Evolutionary conservation across 2,113 vertebrate species (phyloP).

Genomic region (Bufo gargarizans): DNA sequence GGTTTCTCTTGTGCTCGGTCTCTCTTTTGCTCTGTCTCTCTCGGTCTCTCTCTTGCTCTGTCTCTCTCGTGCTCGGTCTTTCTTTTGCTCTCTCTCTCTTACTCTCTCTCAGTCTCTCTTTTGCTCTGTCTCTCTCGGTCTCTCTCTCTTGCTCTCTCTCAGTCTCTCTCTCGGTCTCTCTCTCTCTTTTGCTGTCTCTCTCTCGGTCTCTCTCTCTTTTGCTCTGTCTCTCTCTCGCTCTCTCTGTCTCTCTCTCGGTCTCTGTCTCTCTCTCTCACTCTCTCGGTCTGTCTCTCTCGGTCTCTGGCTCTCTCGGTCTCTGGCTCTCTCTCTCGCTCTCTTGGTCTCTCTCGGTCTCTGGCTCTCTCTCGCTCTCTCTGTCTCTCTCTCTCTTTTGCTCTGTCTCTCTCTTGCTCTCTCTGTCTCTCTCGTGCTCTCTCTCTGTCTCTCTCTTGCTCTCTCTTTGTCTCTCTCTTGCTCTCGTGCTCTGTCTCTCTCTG

Average conservation of each 20-base stretch:
- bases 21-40: background rate
- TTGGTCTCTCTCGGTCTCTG: background rate
- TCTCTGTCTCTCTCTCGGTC: too few relatives aligned
- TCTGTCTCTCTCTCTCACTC: too few relatives aligned
- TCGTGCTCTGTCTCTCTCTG: background rate
- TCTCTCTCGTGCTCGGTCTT: background rate
- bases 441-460: background rate
- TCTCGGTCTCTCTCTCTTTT: too few relatives aligned
- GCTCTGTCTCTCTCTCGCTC: too few relatives aligned
- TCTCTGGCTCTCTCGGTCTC: too few relatives aligned
- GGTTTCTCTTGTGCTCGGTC: background rate
- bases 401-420: background rate
- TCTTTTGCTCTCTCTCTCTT: background rate
- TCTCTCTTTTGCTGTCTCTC: too few relatives aligned
- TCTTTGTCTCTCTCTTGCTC: background rate
- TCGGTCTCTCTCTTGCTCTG: background rate
- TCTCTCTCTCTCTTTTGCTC: background rate
- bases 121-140: too few relatives aligned
- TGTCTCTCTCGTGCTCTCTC: background rate
- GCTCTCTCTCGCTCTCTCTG: background rate
- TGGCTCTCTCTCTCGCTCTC: accelerated
- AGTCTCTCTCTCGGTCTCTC: too few relatives aligned
- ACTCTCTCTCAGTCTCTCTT: too few relatives aligned
- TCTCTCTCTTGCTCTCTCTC: too few relatives aligned
- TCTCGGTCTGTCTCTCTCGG: background rate